These are phyloP conservation scores for Protaetia brevitarsis DNA, from an alignment of 1,140 invertebrate species.

Conservation along the genomic window DNA sequence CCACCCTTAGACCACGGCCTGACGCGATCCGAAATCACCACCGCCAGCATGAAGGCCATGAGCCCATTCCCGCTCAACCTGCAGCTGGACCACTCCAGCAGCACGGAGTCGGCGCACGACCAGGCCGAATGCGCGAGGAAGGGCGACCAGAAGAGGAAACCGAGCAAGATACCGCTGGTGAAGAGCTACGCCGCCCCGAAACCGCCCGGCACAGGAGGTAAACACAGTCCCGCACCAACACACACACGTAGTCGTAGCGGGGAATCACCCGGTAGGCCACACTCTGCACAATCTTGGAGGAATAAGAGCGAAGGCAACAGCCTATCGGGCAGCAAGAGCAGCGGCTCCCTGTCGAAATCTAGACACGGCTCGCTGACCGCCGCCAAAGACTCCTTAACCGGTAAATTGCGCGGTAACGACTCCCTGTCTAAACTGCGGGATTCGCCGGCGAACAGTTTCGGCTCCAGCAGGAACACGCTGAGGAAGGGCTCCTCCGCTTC, in stretches of 20 bases:
- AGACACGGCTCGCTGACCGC: slow-evolving; percentile 49
- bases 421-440: slow-evolving; percentile 42
- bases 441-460: slow-evolving; percentile 31
- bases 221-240: slow-evolving; percentile 48
- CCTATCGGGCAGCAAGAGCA: slow-evolving; percentile 40
- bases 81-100: slow-evolving; percentile 57
- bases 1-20: slow-evolving; percentile 38
- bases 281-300: slow-evolving; percentile 52
- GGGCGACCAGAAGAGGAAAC: slow-evolving; percentile 49
- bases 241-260: slow-evolving; percentile 51
- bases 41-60: slow-evolving; percentile 55
- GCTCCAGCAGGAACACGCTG: slow-evolving; percentile 23
- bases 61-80: slow-evolving; percentile 55
- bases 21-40: slow-evolving; percentile 47
- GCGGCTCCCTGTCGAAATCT: slow-evolving; percentile 44
- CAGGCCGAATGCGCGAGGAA: slow-evolving; percentile 44
- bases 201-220: slow-evolving; percentile 51
- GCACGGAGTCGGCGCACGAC: slow-evolving; percentile 63
- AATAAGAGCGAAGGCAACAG: slow-evolving; percentile 45
- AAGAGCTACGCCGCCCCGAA: slow-evolving; percentile 55
- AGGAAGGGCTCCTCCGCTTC: slow-evolving; percentile 29
- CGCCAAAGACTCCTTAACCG: slow-evolving; percentile 59
- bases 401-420: slow-evolving; percentile 55
- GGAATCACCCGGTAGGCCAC: slow-evolving; percentile 51
- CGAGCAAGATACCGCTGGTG: slow-evolving; percentile 68